Conservation (phyloP, 1,140 invertebrate genomes). For the Drosophila albomicans region DNA sequence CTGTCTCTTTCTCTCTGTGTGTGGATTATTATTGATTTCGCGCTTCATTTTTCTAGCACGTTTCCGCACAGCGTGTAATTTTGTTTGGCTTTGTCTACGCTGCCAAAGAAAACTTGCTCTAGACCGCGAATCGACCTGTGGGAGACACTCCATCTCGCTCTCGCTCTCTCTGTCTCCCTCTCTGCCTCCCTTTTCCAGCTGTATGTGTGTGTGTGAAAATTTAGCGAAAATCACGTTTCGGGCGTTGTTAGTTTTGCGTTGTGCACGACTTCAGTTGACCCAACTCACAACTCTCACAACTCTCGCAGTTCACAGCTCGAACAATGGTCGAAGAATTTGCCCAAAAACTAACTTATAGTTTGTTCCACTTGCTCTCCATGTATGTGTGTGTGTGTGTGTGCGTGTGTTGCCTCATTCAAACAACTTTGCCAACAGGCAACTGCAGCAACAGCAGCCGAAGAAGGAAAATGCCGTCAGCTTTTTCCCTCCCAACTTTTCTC, state of each 20-base stretch:
- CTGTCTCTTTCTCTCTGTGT: constrained; percentile 23
- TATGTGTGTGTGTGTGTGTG: constrained; percentile 20
- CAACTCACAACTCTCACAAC: background rate
- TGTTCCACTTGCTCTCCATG: constrained; percentile 45
- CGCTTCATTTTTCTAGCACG: constrained; percentile 79
- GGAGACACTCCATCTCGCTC: constrained; percentile 3
- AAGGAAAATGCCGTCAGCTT: constrained; percentile 3
- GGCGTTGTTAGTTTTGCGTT: constrained; percentile 53
- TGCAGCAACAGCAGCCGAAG: background rate
- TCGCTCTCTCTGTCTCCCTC: background rate
- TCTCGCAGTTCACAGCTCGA: constrained; percentile 7
- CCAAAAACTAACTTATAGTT: constrained; percentile 51
- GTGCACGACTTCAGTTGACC: constrained; percentile 41
- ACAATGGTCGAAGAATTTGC: constrained; percentile 41
- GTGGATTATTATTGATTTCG: constrained; percentile 75
- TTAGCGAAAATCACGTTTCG: constrained; percentile 56
- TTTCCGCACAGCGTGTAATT: constrained; percentile 77
- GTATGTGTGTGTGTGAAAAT: constrained; percentile 46
- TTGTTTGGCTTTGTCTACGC: constrained; percentile 71
- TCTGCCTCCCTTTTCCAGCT: background rate
- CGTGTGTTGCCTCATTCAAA: constrained; percentile 18
- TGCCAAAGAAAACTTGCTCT: constrained; percentile 13
- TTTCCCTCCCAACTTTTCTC: background rate
- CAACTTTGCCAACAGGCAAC: constrained; percentile 27
- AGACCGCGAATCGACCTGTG: constrained; percentile 40